phyloP scores from a whole-genome alignment of 2,888 invertebrate genomes.

The Pteria penguin region DNA sequence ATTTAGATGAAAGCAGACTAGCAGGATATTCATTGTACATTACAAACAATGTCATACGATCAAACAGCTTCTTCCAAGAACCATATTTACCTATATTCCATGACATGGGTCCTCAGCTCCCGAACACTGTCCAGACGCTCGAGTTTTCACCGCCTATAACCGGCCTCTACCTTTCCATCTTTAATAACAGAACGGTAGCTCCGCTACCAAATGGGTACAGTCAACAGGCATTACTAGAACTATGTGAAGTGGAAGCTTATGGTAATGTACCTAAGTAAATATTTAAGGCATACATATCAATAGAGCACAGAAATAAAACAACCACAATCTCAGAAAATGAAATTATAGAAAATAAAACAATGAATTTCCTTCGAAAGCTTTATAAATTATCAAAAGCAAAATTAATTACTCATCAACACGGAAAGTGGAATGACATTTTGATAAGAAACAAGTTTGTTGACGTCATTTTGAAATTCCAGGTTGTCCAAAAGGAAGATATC shows the following conservation, averaged over 20 bases:
- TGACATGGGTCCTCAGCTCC: constrained; percentile 9
- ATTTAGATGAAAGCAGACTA: neutral
- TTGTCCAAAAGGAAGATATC: too few relatives aligned
- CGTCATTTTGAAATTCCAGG: too few relatives aligned
- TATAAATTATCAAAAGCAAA: too few relatives aligned
- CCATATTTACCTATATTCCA: neutral
- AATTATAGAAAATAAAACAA: too few relatives aligned
- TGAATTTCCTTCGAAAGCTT: too few relatives aligned
- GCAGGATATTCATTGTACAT: constrained; percentile 12
- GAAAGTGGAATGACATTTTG: too few relatives aligned
- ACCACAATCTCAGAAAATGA: too few relatives aligned
- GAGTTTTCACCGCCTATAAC: neutral
- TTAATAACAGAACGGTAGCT: constrained; percentile 6
- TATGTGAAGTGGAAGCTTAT: constrained; percentile 16
- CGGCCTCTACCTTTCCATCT: constrained; percentile 2
- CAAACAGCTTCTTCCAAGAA: neutral
- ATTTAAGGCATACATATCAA: too few relatives aligned
- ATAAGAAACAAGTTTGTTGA: too few relatives aligned
- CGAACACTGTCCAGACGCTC: neutral
- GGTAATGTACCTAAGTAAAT: too few relatives aligned
- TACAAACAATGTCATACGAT: neutral
- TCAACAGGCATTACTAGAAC: constrained; percentile 5
- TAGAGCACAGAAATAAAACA: too few relatives aligned
- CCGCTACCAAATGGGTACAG: neutral
- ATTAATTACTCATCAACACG: too few relatives aligned